Base-by-base conservation (phyloP, 2,888 invertebrate genomes). In the Exocentrus adspersus region DNA sequence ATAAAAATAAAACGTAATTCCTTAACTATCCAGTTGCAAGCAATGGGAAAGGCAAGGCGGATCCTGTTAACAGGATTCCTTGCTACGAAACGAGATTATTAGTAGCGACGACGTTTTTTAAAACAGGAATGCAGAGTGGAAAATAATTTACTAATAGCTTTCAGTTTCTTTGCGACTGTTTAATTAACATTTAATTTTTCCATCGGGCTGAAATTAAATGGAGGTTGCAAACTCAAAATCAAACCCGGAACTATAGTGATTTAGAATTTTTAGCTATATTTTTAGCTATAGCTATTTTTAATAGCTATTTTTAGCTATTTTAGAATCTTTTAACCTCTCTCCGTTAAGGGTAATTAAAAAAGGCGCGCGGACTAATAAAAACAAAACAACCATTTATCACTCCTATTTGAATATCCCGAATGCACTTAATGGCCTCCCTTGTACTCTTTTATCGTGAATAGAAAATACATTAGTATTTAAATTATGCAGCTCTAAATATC, bases 401-500 rank as follows among this genome's bases (percentile, higher is more conserved):
- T 72, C 71, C 73, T 65, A 62, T 72, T 72, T 68, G 72, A 74
- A 71, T 65, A 64, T 64, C 69, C 67, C 66, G 62, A 73, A 69
- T 75, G 73, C 71, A 72, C 65, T 75, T 72, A 75, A 75, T 75
- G 69, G 74, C 60, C 50, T n/a, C n/a, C 37, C 37, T 48, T 68
- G 70, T 71, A 71, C 61, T 72, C 66, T 72, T 75, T 77, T 77
- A 75, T 74, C 74, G 68, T 57, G 68, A 75, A 77, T 74, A 74
- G 75, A 73, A 76, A 74, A 68, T 73, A 70, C 75, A 77, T 77
- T 77, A 77, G 75, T 73, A 72, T 72, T 72, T 74, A 76, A 77
- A 75, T 77, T 77, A 76, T 75, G 71, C 73, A 68, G 75, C 76
- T 70, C 72, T 76, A 75, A 76, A 75, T 76, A 76, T 76, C 73